Conservation (phyloP, 2,113 vertebrate species). For the Leucosticte australis region DNA sequence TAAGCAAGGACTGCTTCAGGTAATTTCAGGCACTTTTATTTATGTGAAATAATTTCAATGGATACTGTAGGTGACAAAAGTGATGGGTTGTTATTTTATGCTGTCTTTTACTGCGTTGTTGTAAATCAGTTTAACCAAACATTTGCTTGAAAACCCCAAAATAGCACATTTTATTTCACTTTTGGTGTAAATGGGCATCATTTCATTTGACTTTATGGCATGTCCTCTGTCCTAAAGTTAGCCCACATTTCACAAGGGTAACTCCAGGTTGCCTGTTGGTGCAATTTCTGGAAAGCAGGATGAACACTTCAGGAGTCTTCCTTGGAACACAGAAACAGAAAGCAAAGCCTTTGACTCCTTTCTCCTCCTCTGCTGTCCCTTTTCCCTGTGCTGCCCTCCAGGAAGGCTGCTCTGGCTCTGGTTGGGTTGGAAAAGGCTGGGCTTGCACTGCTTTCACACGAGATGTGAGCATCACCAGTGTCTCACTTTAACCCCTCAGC, state of each 20-base stretch:
- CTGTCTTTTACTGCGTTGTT: background rate
- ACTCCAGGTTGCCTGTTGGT: background rate
- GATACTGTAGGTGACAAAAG: background rate
- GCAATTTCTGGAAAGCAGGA: background rate
- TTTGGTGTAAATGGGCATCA: background rate
- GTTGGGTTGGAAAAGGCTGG: background rate
- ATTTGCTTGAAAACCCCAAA: background rate
- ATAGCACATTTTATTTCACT: background rate
- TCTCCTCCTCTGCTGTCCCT: background rate
- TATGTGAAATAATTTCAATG: background rate
- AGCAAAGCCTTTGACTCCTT: background rate
- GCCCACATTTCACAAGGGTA: background rate
- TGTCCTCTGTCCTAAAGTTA: background rate
- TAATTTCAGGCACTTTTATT: background rate
- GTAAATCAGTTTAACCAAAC: background rate
- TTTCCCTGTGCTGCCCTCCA: background rate
- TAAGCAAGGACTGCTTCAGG: background rate
- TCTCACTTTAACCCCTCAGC: background rate
- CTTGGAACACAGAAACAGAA: background rate
- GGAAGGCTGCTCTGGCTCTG: rapidly evolving
- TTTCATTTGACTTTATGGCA: background rate
- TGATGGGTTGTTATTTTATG: background rate
- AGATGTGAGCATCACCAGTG: background rate
- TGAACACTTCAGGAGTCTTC: background rate
- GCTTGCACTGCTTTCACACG: background rate